Evolutionary conservation across 2,888 invertebrate genomes (phyloP).

Genomic region (Seira musarum): DNA sequence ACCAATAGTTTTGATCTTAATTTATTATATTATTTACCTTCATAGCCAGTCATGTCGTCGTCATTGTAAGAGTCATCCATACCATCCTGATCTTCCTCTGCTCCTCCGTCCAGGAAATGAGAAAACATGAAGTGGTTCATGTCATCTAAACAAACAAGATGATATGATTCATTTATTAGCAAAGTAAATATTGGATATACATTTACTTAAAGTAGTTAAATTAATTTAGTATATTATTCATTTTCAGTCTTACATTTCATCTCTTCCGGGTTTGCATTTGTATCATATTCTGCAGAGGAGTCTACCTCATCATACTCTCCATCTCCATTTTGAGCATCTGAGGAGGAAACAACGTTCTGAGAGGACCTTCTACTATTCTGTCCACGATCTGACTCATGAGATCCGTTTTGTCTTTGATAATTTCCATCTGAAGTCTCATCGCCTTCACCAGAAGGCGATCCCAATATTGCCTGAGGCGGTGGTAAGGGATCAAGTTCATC

Average conservation of each 20-base stretch:
- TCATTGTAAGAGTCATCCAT: slow-evolving; percentile 50
- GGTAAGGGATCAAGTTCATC: slow-evolving; percentile 33
- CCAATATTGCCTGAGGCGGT: slow-evolving; percentile 57
- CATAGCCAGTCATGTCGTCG: slow-evolving; percentile 44
- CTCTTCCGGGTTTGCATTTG: slow-evolving; percentile 34
- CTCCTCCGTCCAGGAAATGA: slow-evolving; percentile 54
- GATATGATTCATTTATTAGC: neutral
- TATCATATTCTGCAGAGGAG: slow-evolving; percentile 28
- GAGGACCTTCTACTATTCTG: slow-evolving; percentile 50
- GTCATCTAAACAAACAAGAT: slow-evolving; percentile 29
- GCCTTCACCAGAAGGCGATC: slow-evolving; percentile 22
- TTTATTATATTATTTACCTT: slow-evolving; percentile 28
- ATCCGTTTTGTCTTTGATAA: slow-evolving; percentile 31
- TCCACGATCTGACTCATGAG: slow-evolving; percentile 20
- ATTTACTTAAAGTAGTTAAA: neutral
- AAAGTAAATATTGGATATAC: too few relatives aligned
- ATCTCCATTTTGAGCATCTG: slow-evolving; percentile 50
- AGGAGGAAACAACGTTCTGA: slow-evolving; percentile 47
- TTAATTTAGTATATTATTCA: slow-evolving; percentile 2
- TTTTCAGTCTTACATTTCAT: slow-evolving; percentile 48
- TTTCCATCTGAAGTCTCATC: slow-evolving; percentile 6
- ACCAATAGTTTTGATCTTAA: neutral
- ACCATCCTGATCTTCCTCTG: slow-evolving; percentile 32
- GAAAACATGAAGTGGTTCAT: slow-evolving; percentile 54
- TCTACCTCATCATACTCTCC: slow-evolving; percentile 39